Base-by-base conservation (phyloP, 2,797 vertebrate species). In the Aldrovandia affinis region DNA sequence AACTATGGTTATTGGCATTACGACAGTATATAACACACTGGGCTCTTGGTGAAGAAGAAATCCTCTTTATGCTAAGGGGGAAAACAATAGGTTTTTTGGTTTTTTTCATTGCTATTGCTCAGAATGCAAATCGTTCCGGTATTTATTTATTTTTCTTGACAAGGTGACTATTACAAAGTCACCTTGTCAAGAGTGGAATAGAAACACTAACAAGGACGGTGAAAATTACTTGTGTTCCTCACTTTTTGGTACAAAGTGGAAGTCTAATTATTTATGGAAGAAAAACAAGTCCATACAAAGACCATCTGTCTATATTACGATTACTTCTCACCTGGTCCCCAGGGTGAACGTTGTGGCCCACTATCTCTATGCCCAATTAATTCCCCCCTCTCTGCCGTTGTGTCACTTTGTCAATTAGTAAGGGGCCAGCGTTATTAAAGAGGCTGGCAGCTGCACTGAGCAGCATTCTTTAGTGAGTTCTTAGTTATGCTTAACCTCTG, bases 331-430 rank as follows among this genome's bases (percentile, higher is more conserved):
- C 54, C 52, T 57, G 44, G 78, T 55, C 78, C 47, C 80, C 42
- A 18, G 52, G 52, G 36, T 59, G 80, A 61, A 52, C 78, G 55
- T 81, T 73, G 65, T 63, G 52, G 52, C 61, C 44, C 54, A 36
- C 42, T 47, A 55, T 68, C 63, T 28, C 3, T 80, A 44, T 39
- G 50, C 68, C 83, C 55, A 79, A 79, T 78, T 78, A 78, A 59
- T 63, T 50, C 75, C 33, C 18, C 33, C 36, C n/a, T 77, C 30
- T 54, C 25, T 80, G 61, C 78, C 57, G 78, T 70, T 84, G 78
- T 80, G 83, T 28, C 61, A 80, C 28, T 70, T 70, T 68, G 78
- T 80, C 83, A 84, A 70, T 81, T 84, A 79, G 63, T 20, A 30
- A 44, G 30, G 54, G 75, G 59, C 55, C 57, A 52, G 57, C n/a